A percentile compares a stretch with the other conserved stretches of the same genome.
These are phyloP conservation scores for Ptychobarbus kaznakovi DNA, from an alignment of 2,797 vertebrate genomes.

Conservation along the genomic window DNA sequence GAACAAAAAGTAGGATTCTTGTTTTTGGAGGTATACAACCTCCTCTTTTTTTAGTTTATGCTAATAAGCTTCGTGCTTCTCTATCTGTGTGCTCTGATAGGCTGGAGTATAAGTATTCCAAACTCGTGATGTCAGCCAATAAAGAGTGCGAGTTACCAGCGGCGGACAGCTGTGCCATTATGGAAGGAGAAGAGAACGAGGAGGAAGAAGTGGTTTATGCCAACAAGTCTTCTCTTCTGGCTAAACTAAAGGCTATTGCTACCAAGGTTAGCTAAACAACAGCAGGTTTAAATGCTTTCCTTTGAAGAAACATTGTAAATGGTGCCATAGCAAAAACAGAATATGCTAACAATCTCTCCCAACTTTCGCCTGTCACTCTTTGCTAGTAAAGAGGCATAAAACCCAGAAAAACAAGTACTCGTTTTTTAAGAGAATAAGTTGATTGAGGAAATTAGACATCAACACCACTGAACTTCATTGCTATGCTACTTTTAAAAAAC, in stretches of 20 bases:
- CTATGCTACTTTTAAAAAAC: not conserved
- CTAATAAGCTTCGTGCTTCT: constrained; percentile 12
- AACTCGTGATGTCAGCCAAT: constrained; percentile 94
- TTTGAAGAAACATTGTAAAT: not conserved
- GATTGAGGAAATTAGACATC: not conserved
- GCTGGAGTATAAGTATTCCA: constrained; percentile 96
- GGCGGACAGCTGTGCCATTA: constrained; percentile 96
- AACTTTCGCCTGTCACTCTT: not conserved
- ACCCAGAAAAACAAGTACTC: not conserved
- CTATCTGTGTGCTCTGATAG: constrained; percentile 71
- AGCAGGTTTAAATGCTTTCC: not conserved
- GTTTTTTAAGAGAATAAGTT: not conserved
- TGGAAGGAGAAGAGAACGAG: constrained; percentile 88
- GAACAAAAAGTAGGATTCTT: constrained; percentile 86
- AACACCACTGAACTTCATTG: not conserved
- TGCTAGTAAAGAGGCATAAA: not conserved
- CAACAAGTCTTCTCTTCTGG: constrained; percentile 91
- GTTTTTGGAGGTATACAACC: not conserved
- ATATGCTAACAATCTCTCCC: not conserved
- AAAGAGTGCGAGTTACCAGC: constrained; percentile 95
- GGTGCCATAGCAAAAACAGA: not conserved
- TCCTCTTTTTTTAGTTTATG: not conserved
- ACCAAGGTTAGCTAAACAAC: constrained; percentile 80
- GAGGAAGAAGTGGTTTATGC: constrained; percentile 95
- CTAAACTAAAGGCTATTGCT: constrained; percentile 93